phyloP scores from a whole-genome alignment of 2,888 invertebrate species.

The Seira ritae region DNA sequence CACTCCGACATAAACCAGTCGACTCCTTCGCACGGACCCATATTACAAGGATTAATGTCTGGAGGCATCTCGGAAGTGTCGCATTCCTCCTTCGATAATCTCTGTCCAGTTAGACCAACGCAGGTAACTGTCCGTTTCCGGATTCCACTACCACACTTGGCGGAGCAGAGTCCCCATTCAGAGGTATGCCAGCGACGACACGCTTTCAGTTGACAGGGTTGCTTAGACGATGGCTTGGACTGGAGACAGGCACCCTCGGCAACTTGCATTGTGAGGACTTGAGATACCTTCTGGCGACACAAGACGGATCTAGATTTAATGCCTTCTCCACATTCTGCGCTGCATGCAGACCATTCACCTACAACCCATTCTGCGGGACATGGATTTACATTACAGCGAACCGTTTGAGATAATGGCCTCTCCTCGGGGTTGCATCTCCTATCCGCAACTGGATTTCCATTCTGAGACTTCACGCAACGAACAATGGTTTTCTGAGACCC shows the following conservation, averaged over 20 bases:
- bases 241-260: conserved; percentile 81
- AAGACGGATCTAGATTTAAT: conserved; percentile 84
- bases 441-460: conserved; percentile 81
- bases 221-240: conserved; percentile 77
- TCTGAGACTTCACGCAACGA: conserved; percentile 84
- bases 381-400: conserved; percentile 83
- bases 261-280: conserved; percentile 79
- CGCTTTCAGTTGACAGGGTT: conserved; percentile 72
- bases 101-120: conserved; percentile 75
- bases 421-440: conserved; percentile 81
- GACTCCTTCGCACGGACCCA: conserved; percentile 74
- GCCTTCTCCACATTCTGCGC: conserved; percentile 85
- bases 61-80: conserved; percentile 76
- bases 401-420: conserved; percentile 80
- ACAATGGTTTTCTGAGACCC: conserved; percentile 83
- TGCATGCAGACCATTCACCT: conserved; percentile 88
- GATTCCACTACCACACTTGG: conserved; percentile 81
- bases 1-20: conserved; percentile 70
- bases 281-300: conserved; percentile 82
- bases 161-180: conserved; percentile 82
- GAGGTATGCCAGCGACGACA: conserved; percentile 79
- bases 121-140: conserved; percentile 81
- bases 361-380: conserved; percentile 89
- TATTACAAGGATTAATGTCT: conserved; percentile 79
- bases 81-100: conserved; percentile 78